A percentile compares a stretch with the other conserved stretches of the same genome.
Evolutionary conservation across 2,797 vertebrate genomes (phyloP).

Genomic region (Karalla daura): DNA sequence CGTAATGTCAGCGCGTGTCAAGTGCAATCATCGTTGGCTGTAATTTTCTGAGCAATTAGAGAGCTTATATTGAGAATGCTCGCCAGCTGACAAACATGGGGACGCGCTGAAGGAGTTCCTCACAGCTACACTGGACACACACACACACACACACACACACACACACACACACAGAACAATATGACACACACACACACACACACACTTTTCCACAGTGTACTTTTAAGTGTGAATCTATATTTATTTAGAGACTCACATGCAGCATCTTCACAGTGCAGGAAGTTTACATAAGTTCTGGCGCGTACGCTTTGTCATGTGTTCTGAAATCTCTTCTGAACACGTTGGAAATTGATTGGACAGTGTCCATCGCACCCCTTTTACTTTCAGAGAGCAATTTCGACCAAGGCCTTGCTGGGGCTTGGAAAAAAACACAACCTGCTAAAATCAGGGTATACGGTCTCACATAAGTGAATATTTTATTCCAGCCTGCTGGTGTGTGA

Average conservation of each 20-base stretch:
- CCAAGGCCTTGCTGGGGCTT: too few relatives aligned
- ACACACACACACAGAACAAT: slow-evolving; percentile 16
- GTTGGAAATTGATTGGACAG: too few relatives aligned
- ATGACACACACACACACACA: slow-evolving; percentile 1
- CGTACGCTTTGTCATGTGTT: too few relatives aligned
- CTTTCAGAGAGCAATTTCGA: too few relatives aligned
- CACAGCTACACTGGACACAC: slow-evolving; percentile 53
- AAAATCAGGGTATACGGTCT: background rate
- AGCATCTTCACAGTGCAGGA: too few relatives aligned
- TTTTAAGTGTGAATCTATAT: too few relatives aligned
- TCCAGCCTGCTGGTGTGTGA: background rate
- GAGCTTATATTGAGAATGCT: slow-evolving; percentile 88
- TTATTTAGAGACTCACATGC: too few relatives aligned
- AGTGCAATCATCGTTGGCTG: slow-evolving; percentile 84
- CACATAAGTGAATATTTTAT: background rate
- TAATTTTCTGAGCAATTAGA: slow-evolving; percentile 91
- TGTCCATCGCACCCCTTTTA: too few relatives aligned
- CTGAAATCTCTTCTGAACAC: too few relatives aligned
- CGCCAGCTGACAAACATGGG: slow-evolving; percentile 75
- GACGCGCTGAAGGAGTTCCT: slow-evolving; percentile 71
- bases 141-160: slow-evolving; percentile 42
- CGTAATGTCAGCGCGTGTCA: slow-evolving; percentile 85
- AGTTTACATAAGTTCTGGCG: too few relatives aligned
- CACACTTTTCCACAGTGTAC: too few relatives aligned
- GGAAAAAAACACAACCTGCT: background rate